Evolutionary conservation across 2,113 vertebrate species (phyloP).

Genomic region (Oryzias curvinotus): DNA sequence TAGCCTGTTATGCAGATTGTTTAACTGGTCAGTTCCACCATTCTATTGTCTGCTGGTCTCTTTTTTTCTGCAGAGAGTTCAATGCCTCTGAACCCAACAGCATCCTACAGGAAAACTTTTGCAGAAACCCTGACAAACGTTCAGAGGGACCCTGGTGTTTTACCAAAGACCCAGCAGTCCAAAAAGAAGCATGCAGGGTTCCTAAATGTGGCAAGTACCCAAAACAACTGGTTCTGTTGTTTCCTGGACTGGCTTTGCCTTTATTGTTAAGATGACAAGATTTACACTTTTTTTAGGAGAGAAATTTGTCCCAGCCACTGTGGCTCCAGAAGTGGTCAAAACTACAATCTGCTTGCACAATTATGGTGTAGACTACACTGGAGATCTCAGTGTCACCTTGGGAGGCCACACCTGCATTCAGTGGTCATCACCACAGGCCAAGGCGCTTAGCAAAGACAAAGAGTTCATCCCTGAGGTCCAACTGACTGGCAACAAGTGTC

Average conservation of each 20-base stretch:
- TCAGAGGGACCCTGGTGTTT: conserved; percentile 89
- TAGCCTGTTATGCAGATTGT: no score
- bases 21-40: no score
- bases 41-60: neutral
- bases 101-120: conserved; percentile 85
- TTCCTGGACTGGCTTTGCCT: no score
- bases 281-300: conserved; percentile 33
- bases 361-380: conserved; percentile 80
- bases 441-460: conserved; percentile 58
- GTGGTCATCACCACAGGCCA: conserved; percentile 75
- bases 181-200: conserved; percentile 83
- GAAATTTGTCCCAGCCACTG: conserved; percentile 28
- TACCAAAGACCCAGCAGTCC: conserved; percentile 82
- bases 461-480: conserved; percentile 69
- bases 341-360: conserved; percentile 68
- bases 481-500: conserved; percentile 86
- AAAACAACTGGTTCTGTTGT: neutral
- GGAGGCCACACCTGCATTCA: conserved; percentile 79
- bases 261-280: no score
- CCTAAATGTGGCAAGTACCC: conserved; percentile 80
- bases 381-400: conserved; percentile 74
- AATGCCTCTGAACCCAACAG: conserved; percentile 58
- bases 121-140: conserved; percentile 86
- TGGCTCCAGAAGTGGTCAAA: neutral
- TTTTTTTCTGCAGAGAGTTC: conserved; percentile 56